Conservation (phyloP, 2,888 invertebrate genomes). For the Ichneumoninae sp. region DNA sequence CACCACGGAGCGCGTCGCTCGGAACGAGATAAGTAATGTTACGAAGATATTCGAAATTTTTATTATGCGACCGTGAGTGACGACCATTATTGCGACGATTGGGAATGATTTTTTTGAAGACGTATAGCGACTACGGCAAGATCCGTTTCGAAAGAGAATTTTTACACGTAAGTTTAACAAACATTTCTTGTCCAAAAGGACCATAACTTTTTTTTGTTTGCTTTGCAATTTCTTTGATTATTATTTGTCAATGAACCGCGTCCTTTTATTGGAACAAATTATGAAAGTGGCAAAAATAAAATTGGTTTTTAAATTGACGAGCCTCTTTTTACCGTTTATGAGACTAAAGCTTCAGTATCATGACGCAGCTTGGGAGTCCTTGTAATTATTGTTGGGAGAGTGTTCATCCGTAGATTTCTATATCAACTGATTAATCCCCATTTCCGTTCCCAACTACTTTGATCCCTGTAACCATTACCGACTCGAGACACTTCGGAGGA, state of each 20-base stretch:
- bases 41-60: not conserved
- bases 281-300: no score
- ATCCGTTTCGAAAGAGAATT: no score
- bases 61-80: not conserved
- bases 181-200: no score
- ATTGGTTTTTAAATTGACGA: no score
- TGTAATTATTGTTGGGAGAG: not conserved
- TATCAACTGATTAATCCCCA: slow-evolving; percentile 1
- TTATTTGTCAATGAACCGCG: not conserved
- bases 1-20: not conserved
- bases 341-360: not conserved
- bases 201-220: not conserved
- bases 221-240: not conserved
- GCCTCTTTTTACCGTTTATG: no score
- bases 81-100: not conserved
- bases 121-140: not conserved
- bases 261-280: no score
- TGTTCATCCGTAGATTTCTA: not conserved
- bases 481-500: not conserved
- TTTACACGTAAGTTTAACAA: no score
- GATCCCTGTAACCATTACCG: not conserved
- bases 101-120: not conserved
- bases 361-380: not conserved
- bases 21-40: not conserved
- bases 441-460: slow-evolving; percentile 4